A percentile compares a stretch with the other conserved stretches of the same genome.
These are phyloP conservation scores for Furcula furcula DNA, from an alignment of 2,888 invertebrate genomes.

Conservation along the genomic window DNA sequence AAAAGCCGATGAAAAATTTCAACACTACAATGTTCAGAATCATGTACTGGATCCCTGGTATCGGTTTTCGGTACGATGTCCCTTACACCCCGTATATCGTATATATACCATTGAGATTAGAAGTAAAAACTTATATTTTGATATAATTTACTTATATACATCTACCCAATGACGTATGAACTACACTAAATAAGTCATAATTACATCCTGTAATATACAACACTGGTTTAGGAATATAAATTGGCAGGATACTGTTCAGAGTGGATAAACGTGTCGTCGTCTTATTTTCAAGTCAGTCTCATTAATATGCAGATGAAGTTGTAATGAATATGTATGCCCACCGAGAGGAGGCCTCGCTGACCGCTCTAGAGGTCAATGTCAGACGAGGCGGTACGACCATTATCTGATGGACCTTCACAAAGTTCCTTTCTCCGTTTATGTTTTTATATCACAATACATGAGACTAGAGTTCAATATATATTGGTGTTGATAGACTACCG, in stretches of 20 bases:
- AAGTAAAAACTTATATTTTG: too few species aligned
- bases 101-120: too few species aligned
- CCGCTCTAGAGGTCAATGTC: constrained; percentile 73
- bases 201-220: not conserved
- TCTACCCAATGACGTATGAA: too few species aligned
- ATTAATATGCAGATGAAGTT: constrained; percentile 64
- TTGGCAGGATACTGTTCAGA: constrained; percentile 19
- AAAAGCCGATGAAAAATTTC: too few species aligned
- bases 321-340: constrained; percentile 63
- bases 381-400: constrained; percentile 49
- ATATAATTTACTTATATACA: too few species aligned
- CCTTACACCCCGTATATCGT: too few species aligned
- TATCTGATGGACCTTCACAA: constrained; percentile 36
- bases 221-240: constrained; percentile 15
- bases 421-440: constrained; percentile 39
- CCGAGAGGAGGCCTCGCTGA: constrained; percentile 59
- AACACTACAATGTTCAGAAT: too few species aligned
- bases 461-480: constrained; percentile 36
- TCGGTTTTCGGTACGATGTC: too few species aligned
- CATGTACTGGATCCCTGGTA: too few species aligned
- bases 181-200: not conserved
- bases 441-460: constrained; percentile 33
- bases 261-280: constrained; percentile 34
- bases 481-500: constrained; percentile 41
- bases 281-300: constrained; percentile 46